phyloP scores from a whole-genome alignment of 92 coral and sea anemone species.

The Scolanthus callimorphus region DNA sequence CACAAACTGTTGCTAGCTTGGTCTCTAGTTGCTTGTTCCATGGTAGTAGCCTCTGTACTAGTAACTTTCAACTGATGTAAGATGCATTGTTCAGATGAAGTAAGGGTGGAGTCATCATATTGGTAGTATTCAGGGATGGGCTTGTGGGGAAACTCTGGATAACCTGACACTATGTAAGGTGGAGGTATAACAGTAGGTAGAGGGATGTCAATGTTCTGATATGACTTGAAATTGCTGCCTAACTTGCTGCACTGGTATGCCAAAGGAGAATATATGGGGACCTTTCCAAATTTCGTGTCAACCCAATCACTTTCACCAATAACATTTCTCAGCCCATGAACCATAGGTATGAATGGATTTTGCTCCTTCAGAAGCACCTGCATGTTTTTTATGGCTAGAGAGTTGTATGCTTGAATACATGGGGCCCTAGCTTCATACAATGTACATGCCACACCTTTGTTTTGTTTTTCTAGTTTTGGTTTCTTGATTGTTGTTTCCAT shows the following conservation, averaged over 20 bases:
- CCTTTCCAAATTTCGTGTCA: slow-evolving; percentile 52
- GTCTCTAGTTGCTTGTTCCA: slow-evolving; percentile 40
- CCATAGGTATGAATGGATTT: slow-evolving; percentile 9
- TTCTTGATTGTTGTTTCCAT: slow-evolving; percentile 48
- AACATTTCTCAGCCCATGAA: slow-evolving; percentile 18
- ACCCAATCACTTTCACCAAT: slow-evolving; percentile 33
- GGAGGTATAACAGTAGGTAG: slow-evolving; percentile 9
- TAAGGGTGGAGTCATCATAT: slow-evolving; percentile 10
- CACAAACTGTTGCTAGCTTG: slow-evolving; percentile 42
- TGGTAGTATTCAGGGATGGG: slow-evolving; percentile 37
- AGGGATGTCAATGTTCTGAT: slow-evolving; percentile 34
- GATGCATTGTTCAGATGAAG: slow-evolving; percentile 20
- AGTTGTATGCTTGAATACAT: slow-evolving; percentile 19
- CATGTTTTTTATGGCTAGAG: slow-evolving; percentile 19
- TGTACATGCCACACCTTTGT: slow-evolving; percentile 24
- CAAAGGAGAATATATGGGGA: too few species aligned
- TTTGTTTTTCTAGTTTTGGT: slow-evolving; percentile 17
- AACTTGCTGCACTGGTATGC: slow-evolving; percentile 50
- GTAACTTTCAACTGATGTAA: slow-evolving; percentile 30
- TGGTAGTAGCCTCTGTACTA: slow-evolving; percentile 24
- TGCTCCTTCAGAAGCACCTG: slow-evolving; percentile 18
- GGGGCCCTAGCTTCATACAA: slow-evolving; percentile 39
- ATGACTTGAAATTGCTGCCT: slow-evolving; percentile 48
- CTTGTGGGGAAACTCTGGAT: slow-evolving; percentile 55
- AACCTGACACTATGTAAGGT: slow-evolving; percentile 7